Evolutionary conservation across 2,797 vertebrate genomes (phyloP), one percentile per base, ranked within the genome.

Genomic region (Apogon talboti): DNA sequence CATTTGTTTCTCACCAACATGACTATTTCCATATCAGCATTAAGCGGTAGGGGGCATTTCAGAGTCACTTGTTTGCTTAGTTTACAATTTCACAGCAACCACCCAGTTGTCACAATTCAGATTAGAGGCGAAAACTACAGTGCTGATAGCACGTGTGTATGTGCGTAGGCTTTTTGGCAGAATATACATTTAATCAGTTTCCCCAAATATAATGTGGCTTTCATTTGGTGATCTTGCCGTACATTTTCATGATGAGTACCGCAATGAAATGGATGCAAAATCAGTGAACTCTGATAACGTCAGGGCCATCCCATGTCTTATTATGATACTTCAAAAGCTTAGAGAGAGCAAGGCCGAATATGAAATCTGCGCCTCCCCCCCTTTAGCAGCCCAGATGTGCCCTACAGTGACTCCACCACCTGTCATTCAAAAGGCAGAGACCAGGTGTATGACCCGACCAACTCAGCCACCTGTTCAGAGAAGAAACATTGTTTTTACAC

Each of bases 381-480:
- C 21, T 28, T 57, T 60, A 41, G 67, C 79, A 56, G 73, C 64
- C 66, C 82, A 85, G 81, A 87, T 88, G 82, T 89, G 82, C 83
- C 76, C 82, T 70, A 45, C 56, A 44, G 76, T 83, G 83, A 89
- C 87, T 81, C 76, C 72, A 83, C 74, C 80, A 87, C 79, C 85
- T 88, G 87, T 83, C 88, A 88, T 62, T 90, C 85, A 86, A 85
- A 82, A 85, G 76, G 78, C 60, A 5, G 49, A 77, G 79, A 50
- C 81, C 86, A 89, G 87, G 78, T 90, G 85, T 79, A 73, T 83
- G 79, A 74, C 83, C 71, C 53, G 2, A 44, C 62, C 62, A 59
- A 18, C 21, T 24, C 70, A 73, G 81, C 78, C 85, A 89, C 86
- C 89, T 90, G 86, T 66, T 73, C 74, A 50, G 50, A 63, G 60